phyloP scores from a whole-genome alignment of 2,797 vertebrate genomes.

The Enteromius treurensis region DNA sequence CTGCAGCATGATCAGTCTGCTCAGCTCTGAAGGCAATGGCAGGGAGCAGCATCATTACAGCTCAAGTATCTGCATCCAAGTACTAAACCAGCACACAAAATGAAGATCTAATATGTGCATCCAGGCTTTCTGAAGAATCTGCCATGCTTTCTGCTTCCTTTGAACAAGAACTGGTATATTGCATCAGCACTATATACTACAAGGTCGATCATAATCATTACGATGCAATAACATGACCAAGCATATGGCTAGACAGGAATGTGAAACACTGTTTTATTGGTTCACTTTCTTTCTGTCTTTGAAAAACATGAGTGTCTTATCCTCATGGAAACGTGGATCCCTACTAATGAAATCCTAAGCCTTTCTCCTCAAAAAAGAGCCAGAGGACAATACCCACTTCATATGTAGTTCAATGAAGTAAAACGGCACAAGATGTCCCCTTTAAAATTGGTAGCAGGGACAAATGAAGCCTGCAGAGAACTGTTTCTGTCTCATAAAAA shows the following conservation, averaged over 20 bases:
- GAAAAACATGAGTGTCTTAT: neutral
- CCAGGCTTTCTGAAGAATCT: neutral
- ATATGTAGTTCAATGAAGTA: neutral
- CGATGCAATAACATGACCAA: slow-evolving; percentile 1
- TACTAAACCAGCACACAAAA: slow-evolving; percentile 14
- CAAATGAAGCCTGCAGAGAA: neutral
- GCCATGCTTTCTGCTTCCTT: neutral
- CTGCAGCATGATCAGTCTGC: slow-evolving; percentile 13
- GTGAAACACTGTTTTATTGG: slow-evolving; percentile 10
- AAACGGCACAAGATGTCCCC: neutral
- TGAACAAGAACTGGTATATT: neutral
- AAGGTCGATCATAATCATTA: neutral
- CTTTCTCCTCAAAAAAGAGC: neutral
- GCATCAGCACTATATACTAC: neutral
- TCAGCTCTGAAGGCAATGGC: neutral
- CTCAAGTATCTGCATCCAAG: slow-evolving; percentile 16
- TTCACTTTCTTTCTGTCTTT: slow-evolving; percentile 14
- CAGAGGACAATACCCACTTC: slow-evolving; percentile 3
- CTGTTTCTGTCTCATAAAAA: neutral
- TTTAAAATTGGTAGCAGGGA: slow-evolving; percentile 2
- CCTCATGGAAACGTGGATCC: neutral
- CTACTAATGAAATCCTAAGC: slow-evolving; percentile 10
- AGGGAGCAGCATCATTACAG: slow-evolving; percentile 18
- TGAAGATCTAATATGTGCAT: neutral
- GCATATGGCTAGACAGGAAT: slow-evolving; percentile 1